These are phyloP conservation scores for Ptilonorhynchus violaceus DNA, from an alignment of 2,113 vertebrate genomes.

Conservation along the genomic window DNA sequence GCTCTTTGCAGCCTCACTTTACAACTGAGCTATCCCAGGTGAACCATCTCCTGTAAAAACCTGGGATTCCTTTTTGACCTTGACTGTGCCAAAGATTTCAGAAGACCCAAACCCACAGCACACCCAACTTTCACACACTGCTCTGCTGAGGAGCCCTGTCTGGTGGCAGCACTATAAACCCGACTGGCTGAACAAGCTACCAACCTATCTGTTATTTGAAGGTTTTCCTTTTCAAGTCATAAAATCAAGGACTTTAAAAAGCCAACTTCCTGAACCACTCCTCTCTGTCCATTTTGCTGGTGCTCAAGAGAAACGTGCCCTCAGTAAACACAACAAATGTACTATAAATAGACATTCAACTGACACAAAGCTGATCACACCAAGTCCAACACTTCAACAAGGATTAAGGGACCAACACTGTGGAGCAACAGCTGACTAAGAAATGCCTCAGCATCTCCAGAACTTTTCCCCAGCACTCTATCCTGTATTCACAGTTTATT, in stretches of 20 bases:
- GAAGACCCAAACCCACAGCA: neutral
- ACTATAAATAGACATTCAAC: neutral
- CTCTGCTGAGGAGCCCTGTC: neutral
- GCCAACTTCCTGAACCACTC: neutral
- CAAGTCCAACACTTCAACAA: slow-evolving; percentile 2
- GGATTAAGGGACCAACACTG: slow-evolving; percentile 11
- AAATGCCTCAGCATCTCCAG: neutral
- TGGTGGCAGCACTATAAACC: neutral
- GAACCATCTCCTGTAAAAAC: neutral
- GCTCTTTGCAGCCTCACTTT: neutral
- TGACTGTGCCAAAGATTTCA: no score
- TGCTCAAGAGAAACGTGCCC: neutral
- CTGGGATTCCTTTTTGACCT: neutral
- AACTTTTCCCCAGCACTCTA: slow-evolving; percentile 6
- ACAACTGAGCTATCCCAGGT: neutral
- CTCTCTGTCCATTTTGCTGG: neutral
- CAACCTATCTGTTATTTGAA: neutral
- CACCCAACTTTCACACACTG: accelerated
- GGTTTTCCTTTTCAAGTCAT: neutral
- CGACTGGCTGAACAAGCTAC: neutral
- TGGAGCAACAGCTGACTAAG: slow-evolving; percentile 40
- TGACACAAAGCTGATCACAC: neutral
- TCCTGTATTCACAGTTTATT: slow-evolving; percentile 56
- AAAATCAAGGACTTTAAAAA: neutral
- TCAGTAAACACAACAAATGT: neutral